Evolutionary conservation across 2,888 invertebrate species (phyloP).

Genomic region (Pocota personata): DNA sequence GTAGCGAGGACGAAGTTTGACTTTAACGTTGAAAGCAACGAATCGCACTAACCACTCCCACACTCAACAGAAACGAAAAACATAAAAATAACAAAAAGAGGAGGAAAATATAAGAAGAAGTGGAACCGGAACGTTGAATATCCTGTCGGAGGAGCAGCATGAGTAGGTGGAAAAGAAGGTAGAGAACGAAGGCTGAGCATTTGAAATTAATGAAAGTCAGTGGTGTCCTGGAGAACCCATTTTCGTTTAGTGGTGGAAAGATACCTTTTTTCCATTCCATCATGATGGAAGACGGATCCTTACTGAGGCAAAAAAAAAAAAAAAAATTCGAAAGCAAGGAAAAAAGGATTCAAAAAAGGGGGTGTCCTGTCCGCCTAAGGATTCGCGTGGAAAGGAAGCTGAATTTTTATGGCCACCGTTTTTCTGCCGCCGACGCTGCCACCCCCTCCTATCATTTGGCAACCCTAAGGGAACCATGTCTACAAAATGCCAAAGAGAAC

Average conservation of each 20-base stretch:
- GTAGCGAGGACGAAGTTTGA: slow-evolving; percentile 69
- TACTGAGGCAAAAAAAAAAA: slow-evolving; percentile 34
- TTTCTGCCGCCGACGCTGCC: slow-evolving; percentile 32
- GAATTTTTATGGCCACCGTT: slow-evolving; percentile 72
- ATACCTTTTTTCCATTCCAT: slow-evolving; percentile 69
- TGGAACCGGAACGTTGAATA: slow-evolving; percentile 72
- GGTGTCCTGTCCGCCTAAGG: slow-evolving; percentile 71
- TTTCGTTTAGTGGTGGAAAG: slow-evolving; percentile 52
- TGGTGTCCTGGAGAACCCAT: slow-evolving; percentile 69
- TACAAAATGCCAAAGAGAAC: slow-evolving; percentile 66
- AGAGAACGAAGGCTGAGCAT: slow-evolving; percentile 56
- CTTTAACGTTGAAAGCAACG: slow-evolving; percentile 68
- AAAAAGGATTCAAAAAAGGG: slow-evolving; percentile 68
- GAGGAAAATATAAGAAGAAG: slow-evolving; percentile 57
- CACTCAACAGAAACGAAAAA: slow-evolving; percentile 53
- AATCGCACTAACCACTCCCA: slow-evolving; percentile 72
- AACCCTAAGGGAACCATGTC: slow-evolving; percentile 71
- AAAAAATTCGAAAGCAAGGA: slow-evolving; percentile 13
- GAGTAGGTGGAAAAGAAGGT: slow-evolving; percentile 13
- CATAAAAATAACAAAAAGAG: slow-evolving; percentile 38
- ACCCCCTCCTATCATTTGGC: slow-evolving; percentile 53
- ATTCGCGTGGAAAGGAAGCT: slow-evolving; percentile 70
- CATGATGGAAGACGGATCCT: slow-evolving; percentile 61
- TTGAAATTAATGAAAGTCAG: slow-evolving; percentile 74
- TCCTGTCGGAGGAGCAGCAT: slow-evolving; percentile 35